Percentiles rank a stretch among this genome's conserved stretches.
Evolutionary conservation across 2,797 vertebrate species (phyloP).

Genomic region (Craterocephalus amniculus): DNA sequence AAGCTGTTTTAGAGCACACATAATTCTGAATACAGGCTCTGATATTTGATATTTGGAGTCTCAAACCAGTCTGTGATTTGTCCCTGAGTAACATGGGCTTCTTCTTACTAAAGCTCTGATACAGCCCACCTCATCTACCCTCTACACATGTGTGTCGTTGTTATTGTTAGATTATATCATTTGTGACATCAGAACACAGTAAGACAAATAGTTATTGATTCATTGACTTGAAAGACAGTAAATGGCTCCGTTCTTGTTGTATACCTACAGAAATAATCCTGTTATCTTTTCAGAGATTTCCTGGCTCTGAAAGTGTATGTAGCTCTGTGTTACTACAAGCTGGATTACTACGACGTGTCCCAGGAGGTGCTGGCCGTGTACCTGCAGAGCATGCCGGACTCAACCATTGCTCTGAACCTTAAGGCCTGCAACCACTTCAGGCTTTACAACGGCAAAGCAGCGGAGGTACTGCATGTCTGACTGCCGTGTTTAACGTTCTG

Average conservation of each 20-base stretch:
- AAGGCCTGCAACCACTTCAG: conserved; percentile 98
- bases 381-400: conserved; percentile 95
- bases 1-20: background rate
- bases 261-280: background rate
- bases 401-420: conserved; percentile 96
- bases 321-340: conserved; percentile 97
- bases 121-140: too few species aligned
- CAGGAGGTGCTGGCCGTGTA: conserved; percentile 96
- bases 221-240: too few species aligned
- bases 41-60: background rate
- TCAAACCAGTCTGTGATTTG: background rate
- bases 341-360: conserved; percentile 98
- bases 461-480: conserved; percentile 84
- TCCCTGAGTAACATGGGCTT: background rate
- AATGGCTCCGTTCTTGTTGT: too few species aligned
- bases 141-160: too few species aligned
- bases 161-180: too few species aligned
- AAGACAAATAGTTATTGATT: background rate
- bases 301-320: conserved; percentile 97
- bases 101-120: too few species aligned
- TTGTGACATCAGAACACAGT: background rate
- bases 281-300: conserved; percentile 86
- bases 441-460: conserved; percentile 95
- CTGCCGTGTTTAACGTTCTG: background rate
- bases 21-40: background rate